Percentiles rank a stretch among this genome's conserved stretches.
These are phyloP conservation scores for Dryobotodes eremita DNA, from an alignment of 2,888 invertebrate species.

Conservation along the genomic window DNA sequence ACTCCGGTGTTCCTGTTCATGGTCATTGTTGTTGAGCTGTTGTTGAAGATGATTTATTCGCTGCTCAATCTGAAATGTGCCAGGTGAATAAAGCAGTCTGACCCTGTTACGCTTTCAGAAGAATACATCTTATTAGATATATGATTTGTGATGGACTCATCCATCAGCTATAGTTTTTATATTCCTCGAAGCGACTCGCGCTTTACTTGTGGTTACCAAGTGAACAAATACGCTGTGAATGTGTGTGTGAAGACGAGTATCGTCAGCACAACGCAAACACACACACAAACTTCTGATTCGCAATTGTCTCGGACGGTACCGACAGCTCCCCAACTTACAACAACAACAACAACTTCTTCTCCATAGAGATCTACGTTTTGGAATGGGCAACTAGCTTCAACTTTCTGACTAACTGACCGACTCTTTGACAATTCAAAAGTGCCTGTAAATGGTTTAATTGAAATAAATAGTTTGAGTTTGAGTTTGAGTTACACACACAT, in stretches of 20 bases:
- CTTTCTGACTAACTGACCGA: no score
- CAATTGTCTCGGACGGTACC: not conserved
- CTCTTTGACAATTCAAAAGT: no score
- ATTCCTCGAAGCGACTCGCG: not conserved
- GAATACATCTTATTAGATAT: not conserved
- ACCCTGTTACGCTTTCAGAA: not conserved
- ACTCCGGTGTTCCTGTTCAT: constrained; percentile 79
- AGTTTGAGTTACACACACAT: no score
- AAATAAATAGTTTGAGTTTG: no score
- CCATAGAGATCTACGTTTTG: no score
- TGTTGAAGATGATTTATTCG: constrained; percentile 83
- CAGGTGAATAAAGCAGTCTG: constrained; percentile 3
- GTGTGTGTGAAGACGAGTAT: not conserved
- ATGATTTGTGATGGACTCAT: not conserved
- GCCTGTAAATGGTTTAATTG: no score
- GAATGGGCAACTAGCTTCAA: no score
- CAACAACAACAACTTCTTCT: no score
- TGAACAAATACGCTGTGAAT: not conserved
- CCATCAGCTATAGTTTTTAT: not conserved
- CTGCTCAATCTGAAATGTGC: constrained; percentile 83
- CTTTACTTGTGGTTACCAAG: not conserved
- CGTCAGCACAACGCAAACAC: not conserved
- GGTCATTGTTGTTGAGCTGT: constrained; percentile 83
- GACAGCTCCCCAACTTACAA: no score
- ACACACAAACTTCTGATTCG: not conserved